Conservation (phyloP, 2,888 invertebrate genomes). For the Rhopalosiphum nymphaeae region DNA sequence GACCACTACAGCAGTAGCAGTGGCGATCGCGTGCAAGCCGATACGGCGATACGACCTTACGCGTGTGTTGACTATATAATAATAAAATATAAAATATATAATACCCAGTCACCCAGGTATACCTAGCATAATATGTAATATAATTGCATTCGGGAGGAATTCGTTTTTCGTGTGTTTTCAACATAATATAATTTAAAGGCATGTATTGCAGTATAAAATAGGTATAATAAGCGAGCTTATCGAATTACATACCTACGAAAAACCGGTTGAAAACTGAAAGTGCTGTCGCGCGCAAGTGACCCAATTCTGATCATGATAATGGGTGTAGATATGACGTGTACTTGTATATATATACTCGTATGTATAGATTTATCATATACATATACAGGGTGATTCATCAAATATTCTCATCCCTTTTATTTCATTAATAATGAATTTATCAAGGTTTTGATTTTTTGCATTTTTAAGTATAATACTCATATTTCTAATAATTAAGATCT, state of each 20-base stretch:
- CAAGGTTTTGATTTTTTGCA: neutral
- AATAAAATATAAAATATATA: neutral
- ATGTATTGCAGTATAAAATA: neutral
- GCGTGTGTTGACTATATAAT: neutral
- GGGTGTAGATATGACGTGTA: conserved; percentile 42
- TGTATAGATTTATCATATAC: neutral
- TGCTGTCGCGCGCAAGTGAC: conserved; percentile 37
- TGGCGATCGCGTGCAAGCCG: neutral
- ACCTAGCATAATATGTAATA: neutral
- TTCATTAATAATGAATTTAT: neutral
- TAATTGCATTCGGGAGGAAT: neutral
- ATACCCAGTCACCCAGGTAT: neutral
- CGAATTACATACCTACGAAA: conserved; percentile 25
- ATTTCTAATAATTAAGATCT: neutral
- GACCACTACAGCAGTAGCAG: neutral
- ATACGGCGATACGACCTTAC: neutral
- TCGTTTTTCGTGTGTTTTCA: conserved; percentile 24
- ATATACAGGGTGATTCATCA: neutral
- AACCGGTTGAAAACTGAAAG: conserved; percentile 64
- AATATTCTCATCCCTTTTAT: neutral
- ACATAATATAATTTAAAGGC: neutral
- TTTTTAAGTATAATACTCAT: neutral
- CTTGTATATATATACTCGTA: neutral
- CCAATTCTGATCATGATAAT: conserved; percentile 59
- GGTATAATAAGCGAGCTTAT: conserved; percentile 17